These are phyloP conservation scores for Narcine bancroftii DNA, from an alignment of 2,113 vertebrate genomes.

Conservation along the genomic window DNA sequence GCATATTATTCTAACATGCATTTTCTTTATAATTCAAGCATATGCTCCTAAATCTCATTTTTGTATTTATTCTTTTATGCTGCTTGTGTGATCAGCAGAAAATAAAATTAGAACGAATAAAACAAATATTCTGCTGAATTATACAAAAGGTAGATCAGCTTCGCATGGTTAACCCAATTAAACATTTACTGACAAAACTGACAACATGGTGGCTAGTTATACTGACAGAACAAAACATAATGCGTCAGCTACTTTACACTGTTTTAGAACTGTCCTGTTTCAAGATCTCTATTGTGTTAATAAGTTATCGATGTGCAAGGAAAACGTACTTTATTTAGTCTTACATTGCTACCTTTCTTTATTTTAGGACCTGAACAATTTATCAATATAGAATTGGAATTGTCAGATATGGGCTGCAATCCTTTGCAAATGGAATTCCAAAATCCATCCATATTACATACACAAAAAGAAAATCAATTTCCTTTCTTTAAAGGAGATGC, in stretches of 20 bases:
- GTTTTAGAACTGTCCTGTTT: background rate
- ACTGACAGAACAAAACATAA: background rate
- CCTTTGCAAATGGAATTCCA: background rate
- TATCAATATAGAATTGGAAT: background rate
- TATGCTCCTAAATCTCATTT: background rate
- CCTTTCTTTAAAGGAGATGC: background rate
- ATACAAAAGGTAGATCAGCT: background rate
- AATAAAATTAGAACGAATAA: background rate
- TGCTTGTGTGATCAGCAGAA: background rate
- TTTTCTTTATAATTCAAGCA: background rate
- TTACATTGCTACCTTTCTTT: background rate
- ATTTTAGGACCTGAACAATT: background rate
- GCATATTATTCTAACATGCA: background rate
- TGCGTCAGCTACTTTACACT: background rate
- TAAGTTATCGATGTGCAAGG: background rate
- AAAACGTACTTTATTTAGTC: background rate
- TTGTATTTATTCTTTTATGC: background rate
- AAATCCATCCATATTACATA: background rate
- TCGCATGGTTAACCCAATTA: background rate
- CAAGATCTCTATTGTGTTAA: background rate
- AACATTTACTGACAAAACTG: background rate
- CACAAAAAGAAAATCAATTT: background rate
- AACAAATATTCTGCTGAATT: background rate
- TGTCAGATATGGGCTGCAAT: background rate
- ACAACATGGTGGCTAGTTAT: background rate